A percentile compares a stretch with the other conserved stretches of the same genome.
Evolutionary conservation across 2,888 invertebrate genomes (phyloP).

Genomic region (Sthenelais limicola): DNA sequence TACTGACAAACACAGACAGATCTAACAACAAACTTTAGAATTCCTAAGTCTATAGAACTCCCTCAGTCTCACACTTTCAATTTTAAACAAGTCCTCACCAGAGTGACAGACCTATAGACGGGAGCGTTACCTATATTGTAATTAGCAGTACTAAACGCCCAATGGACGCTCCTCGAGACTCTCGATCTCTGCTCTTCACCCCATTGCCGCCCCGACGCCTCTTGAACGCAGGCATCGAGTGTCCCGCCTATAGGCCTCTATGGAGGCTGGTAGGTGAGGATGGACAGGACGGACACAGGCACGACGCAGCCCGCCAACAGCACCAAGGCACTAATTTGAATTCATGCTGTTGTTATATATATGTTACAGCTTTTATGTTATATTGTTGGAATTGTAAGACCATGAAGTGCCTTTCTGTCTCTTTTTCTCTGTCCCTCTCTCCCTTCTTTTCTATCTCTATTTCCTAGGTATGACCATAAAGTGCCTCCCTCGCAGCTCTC

Average conservation of each 20-base stretch:
- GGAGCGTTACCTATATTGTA: neutral
- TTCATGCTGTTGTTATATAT: no score
- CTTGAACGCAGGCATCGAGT: conserved; percentile 17
- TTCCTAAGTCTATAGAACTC: no score
- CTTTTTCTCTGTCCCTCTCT: neutral
- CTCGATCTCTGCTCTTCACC: conserved; percentile 14
- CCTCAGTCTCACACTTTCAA: neutral
- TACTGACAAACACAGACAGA: no score
- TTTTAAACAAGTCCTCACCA: neutral
- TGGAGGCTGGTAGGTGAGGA: conserved; percentile 11
- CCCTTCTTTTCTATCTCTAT: conserved; percentile 11
- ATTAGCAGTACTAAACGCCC: neutral
- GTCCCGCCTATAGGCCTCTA: conserved; percentile 5
- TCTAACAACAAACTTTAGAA: no score
- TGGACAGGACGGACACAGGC: no score
- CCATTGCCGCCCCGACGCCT: conserved; percentile 16
- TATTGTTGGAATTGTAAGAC: no score
- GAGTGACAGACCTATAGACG: neutral
- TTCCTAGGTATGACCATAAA: neutral
- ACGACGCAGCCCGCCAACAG: no score
- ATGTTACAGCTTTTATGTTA: no score
- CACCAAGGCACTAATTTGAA: no score
- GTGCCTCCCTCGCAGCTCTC: neutral
- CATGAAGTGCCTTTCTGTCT: neutral
- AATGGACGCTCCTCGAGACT: conserved; percentile 4